These are phyloP conservation scores for Pomacea maculata DNA, from an alignment of 1,140 invertebrate species.

Conservation along the genomic window DNA sequence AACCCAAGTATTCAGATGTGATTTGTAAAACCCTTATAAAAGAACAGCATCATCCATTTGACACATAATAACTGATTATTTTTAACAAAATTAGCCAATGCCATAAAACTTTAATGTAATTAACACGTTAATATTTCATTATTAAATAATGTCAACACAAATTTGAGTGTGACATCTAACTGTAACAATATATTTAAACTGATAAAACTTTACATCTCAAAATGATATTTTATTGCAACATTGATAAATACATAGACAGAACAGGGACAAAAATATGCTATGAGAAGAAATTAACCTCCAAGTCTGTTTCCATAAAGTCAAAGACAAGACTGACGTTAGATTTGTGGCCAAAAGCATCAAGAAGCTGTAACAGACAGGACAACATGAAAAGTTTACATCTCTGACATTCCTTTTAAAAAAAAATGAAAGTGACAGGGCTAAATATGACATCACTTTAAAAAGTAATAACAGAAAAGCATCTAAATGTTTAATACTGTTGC, in stretches of 20 bases:
- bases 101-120: too few relatives aligned
- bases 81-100: too few relatives aligned
- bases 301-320: slow-evolving; percentile 99
- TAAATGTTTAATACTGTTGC: neutral
- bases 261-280: neutral
- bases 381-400: neutral
- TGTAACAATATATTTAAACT: too few relatives aligned
- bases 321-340: slow-evolving; percentile 99
- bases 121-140: too few relatives aligned
- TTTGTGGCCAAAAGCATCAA: slow-evolving; percentile 97
- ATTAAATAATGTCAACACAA: too few relatives aligned
- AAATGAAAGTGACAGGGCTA: neutral
- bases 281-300: slow-evolving; percentile 73
- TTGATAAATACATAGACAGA: too few relatives aligned
- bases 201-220: too few relatives aligned
- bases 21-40: too few relatives aligned
- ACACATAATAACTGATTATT: neutral
- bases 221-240: too few relatives aligned
- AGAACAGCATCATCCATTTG: neutral
- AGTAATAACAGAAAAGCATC: neutral
- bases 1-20: neutral
- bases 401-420: neutral
- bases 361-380: slow-evolving; percentile 64
- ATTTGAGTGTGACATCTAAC: too few relatives aligned
- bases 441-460: neutral